Conservation (phyloP, 1,140 invertebrate species). For the Drosophila sucinea region DNA sequence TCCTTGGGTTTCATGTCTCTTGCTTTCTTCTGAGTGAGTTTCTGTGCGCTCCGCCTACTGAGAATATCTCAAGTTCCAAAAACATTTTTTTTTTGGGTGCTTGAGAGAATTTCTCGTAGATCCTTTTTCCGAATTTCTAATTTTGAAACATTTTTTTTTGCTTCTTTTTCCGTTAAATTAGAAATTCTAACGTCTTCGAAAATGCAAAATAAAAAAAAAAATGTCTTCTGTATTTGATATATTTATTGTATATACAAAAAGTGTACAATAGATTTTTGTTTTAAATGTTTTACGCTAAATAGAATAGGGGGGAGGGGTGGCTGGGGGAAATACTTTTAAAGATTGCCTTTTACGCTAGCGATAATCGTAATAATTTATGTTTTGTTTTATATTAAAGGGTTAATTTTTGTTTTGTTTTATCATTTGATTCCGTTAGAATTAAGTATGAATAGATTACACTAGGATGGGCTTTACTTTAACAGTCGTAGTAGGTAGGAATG, state of each 20-base stretch:
- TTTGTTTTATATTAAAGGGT: slow-evolving; percentile 25
- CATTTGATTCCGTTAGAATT: slow-evolving; percentile 38
- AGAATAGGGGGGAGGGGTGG: neutral
- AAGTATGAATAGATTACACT: slow-evolving; percentile 76
- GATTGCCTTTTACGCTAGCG: slow-evolving; percentile 53
- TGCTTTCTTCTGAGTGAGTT: slow-evolving; percentile 41
- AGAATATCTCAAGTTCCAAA: slow-evolving; percentile 4
- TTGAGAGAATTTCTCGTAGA: neutral
- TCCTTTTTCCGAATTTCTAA: slow-evolving; percentile 38
- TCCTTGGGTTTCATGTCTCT: neutral
- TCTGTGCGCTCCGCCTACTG: slow-evolving; percentile 51
- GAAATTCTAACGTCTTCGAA: neutral
- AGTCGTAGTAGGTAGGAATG: slow-evolving; percentile 29
- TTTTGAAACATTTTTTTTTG: neutral
- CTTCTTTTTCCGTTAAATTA: neutral
- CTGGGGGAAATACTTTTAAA: slow-evolving; percentile 63
- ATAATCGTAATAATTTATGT: slow-evolving; percentile 50
- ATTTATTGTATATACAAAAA: slow-evolving; percentile 78
- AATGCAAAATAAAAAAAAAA: neutral
- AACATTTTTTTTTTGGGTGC: neutral
- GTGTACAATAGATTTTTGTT: slow-evolving; percentile 63
- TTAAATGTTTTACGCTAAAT: slow-evolving; percentile 38
- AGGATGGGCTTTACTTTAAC: slow-evolving; percentile 71
- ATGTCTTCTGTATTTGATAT: slow-evolving; percentile 44
- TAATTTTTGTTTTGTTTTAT: slow-evolving; percentile 20